Percentiles rank a stretch among this genome's conserved stretches.
Evolutionary conservation across 2,888 invertebrate genomes (phyloP).

Genomic region (Synanthedon andrenaeformis): DNA sequence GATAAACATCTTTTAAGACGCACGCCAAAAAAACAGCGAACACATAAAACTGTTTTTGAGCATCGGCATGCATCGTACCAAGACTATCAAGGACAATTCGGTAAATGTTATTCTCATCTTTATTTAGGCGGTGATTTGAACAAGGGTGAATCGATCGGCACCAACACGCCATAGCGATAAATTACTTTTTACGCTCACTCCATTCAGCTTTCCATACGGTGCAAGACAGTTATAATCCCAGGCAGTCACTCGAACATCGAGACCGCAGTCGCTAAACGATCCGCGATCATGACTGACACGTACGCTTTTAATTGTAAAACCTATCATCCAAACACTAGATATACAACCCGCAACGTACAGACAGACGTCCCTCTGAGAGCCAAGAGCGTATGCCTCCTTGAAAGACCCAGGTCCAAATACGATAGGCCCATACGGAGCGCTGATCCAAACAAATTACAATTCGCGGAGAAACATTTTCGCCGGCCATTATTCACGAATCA

Average conservation of each 20-base stretch:
- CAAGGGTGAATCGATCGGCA: conserved; percentile 47
- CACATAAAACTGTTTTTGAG: conserved; percentile 26
- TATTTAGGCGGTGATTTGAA: conserved; percentile 39
- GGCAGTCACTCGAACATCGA: conserved; percentile 34
- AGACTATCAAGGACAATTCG: conserved; percentile 23
- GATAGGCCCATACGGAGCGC: conserved; percentile 44
- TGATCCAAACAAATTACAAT: conserved; percentile 30
- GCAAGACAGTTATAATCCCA: conserved; percentile 29
- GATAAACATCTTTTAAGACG: not conserved
- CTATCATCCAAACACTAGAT: not conserved
- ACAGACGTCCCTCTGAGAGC: conserved; percentile 36
- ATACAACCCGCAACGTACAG: not conserved
- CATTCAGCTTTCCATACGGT: conserved; percentile 29
- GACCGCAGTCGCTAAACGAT: conserved; percentile 9
- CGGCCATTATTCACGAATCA: conserved; percentile 17
- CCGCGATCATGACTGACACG: not conserved
- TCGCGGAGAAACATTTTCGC: conserved; percentile 31
- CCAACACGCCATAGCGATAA: conserved; percentile 57
- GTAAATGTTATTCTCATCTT: conserved; percentile 58
- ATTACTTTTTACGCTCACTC: conserved; percentile 59
- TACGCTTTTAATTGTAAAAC: not conserved
- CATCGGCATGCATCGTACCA: not conserved
- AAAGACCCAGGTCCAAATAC: conserved; percentile 48
- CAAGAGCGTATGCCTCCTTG: conserved; percentile 46
- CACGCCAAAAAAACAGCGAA: conserved; percentile 19